Conservation (phyloP, 2,113 vertebrate species). For the Geococcyx californianus region DNA sequence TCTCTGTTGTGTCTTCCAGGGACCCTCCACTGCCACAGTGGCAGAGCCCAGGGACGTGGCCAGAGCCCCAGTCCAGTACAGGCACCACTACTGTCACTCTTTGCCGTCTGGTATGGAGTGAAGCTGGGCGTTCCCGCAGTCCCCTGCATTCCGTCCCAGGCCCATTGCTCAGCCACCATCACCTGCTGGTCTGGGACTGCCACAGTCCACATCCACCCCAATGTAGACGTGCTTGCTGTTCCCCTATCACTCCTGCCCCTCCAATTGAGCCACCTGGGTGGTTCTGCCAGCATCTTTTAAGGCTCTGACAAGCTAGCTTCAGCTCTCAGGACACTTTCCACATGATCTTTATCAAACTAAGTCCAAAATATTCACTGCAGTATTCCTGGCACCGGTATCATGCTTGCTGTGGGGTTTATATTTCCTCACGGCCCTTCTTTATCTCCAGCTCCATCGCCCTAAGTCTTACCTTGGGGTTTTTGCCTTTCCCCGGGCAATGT, state of each 20-base stretch:
- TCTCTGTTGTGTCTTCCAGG: neutral
- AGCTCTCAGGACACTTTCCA: neutral
- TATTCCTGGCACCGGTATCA: accelerated
- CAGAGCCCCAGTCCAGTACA: accelerated
- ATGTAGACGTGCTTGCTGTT: neutral
- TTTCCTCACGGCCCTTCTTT: neutral
- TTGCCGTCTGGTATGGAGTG: accelerated
- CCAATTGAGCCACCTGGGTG: accelerated
- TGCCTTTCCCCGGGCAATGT: neutral
- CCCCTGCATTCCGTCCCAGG: accelerated
- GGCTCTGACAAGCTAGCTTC: neutral
- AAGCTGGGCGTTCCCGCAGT: accelerated
- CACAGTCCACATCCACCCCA: neutral
- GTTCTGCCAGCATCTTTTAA: accelerated
- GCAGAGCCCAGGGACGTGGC: accelerated
- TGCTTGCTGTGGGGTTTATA: neutral
- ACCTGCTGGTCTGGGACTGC: accelerated
- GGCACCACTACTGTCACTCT: accelerated
- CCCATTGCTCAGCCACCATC: accelerated
- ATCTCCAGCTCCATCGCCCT: neutral
- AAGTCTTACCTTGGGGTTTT: neutral
- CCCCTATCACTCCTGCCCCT: neutral
- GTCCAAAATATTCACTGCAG: neutral
- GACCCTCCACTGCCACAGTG: neutral
- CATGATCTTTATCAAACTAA: neutral